Evolutionary conservation across 2,888 invertebrate genomes (phyloP).

Genomic region (Amphimallon solstitiale): DNA sequence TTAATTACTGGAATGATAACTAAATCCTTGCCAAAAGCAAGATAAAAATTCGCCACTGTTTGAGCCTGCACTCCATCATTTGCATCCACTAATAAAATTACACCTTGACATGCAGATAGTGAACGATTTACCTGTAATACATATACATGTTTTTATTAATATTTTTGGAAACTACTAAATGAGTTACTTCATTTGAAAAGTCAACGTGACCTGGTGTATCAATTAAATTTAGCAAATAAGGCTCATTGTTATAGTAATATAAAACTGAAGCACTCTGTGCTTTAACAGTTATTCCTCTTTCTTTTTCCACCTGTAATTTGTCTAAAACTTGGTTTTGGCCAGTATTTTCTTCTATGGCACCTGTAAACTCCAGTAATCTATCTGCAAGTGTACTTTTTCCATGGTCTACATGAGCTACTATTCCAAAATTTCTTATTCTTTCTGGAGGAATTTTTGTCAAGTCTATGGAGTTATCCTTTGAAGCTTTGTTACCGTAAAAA

Average conservation of each 20-base stretch:
- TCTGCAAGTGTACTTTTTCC: constrained; percentile 98
- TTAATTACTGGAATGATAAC: constrained; percentile 92
- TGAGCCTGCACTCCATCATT: constrained; percentile 97
- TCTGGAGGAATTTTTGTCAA: constrained; percentile 61
- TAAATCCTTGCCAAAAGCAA: constrained; percentile 86
- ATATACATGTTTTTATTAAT: not conserved
- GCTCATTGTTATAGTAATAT: constrained; percentile 74
- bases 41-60: constrained; percentile 95
- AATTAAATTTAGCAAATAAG: constrained; percentile 91
- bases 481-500: too few relatives aligned
- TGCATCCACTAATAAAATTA: constrained; percentile 93
- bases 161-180: not conserved
- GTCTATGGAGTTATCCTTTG: not conserved
- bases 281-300: constrained; percentile 98
- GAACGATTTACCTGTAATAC: constrained; percentile 78
- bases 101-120: constrained; percentile 93
- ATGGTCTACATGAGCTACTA: constrained; percentile 99
- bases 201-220: constrained; percentile 99
- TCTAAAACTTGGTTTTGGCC: constrained; percentile 80
- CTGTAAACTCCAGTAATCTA: constrained; percentile 91
- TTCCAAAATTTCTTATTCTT: constrained; percentile 90
- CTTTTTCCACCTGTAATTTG: constrained; percentile 88
- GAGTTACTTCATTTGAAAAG: constrained; percentile 89
- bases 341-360: constrained; percentile 75
- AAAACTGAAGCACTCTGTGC: constrained; percentile 94